Evolutionary conservation across 2,797 vertebrate species (phyloP).

Genomic region (Limosa lapponica): DNA sequence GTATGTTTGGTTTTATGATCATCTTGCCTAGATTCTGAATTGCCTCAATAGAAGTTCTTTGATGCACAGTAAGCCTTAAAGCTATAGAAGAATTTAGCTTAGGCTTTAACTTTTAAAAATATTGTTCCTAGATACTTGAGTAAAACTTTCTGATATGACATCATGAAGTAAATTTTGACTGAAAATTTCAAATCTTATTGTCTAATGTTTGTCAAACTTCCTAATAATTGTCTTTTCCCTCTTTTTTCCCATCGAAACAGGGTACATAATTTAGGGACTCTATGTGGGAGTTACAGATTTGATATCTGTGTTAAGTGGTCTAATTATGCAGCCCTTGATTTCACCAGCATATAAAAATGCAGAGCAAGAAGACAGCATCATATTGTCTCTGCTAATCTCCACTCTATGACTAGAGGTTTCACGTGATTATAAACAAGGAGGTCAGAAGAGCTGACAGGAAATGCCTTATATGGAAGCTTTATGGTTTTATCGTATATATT

Average conservation of each 20-base stretch:
- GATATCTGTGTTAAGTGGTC: background rate
- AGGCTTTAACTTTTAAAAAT: background rate
- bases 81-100: background rate
- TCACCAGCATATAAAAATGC: background rate
- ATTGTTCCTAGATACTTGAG: background rate
- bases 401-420: background rate
- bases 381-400: background rate
- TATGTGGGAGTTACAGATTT: background rate
- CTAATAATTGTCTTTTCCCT: background rate
- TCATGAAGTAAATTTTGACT: background rate
- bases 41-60: background rate
- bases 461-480: background rate
- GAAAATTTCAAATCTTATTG: background rate
- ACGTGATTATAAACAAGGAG: background rate
- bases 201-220: background rate
- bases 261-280: background rate
- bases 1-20: background rate
- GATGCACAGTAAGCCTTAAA: background rate
- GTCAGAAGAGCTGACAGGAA: background rate
- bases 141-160: background rate
- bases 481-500: accelerated
- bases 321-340: background rate
- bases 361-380: background rate
- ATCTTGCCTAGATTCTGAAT: background rate
- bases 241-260: background rate